Evolutionary conservation across 2,888 invertebrate genomes (phyloP).

Genomic region (Ennomos fuscantarius): DNA sequence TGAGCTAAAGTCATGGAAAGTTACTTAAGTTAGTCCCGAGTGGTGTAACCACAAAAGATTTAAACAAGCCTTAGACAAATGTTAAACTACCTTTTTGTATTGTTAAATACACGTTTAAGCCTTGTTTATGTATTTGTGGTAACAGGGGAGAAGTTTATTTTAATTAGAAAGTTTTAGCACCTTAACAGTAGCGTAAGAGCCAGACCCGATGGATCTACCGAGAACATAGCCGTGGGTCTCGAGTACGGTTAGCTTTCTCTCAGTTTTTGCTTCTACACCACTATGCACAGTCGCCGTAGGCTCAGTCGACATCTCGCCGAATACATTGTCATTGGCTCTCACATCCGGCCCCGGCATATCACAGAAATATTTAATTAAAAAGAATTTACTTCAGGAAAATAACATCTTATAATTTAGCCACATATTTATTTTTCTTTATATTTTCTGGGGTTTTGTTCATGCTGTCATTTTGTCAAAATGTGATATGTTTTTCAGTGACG

Average conservation of each 20-base stretch:
- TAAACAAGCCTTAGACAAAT: too few relatives aligned
- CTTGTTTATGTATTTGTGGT: too few relatives aligned
- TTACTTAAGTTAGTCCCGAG: too few relatives aligned
- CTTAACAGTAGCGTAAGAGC: slow-evolving; percentile 93
- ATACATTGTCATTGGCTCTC: slow-evolving; percentile 79
- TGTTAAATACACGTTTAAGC: too few relatives aligned
- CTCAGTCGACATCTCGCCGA: slow-evolving; percentile 79
- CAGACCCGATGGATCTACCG: slow-evolving; percentile 91
- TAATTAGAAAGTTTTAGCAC: slow-evolving; percentile 59
- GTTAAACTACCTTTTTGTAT: too few relatives aligned
- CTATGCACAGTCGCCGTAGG: slow-evolving; percentile 76
- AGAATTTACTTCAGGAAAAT: slow-evolving; percentile 60
- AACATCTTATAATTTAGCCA: slow-evolving; percentile 75
- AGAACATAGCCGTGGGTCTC: slow-evolving; percentile 91
- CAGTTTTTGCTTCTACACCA: slow-evolving; percentile 73
- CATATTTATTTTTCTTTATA: slow-evolving; percentile 64
- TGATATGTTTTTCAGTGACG: slow-evolving; percentile 48
- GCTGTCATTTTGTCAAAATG: slow-evolving; percentile 71
- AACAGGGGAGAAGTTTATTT: not conserved
- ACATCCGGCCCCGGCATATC: slow-evolving; percentile 84
- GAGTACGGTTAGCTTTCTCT: slow-evolving; percentile 87
- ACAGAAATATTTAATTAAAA: slow-evolving; percentile 68
- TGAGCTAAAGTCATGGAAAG: not conserved
- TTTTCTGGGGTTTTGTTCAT: slow-evolving; percentile 65
- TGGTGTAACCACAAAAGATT: too few relatives aligned